Base-by-base conservation (phyloP, 2,888 invertebrate genomes). In the Archips crataeganus region DNA sequence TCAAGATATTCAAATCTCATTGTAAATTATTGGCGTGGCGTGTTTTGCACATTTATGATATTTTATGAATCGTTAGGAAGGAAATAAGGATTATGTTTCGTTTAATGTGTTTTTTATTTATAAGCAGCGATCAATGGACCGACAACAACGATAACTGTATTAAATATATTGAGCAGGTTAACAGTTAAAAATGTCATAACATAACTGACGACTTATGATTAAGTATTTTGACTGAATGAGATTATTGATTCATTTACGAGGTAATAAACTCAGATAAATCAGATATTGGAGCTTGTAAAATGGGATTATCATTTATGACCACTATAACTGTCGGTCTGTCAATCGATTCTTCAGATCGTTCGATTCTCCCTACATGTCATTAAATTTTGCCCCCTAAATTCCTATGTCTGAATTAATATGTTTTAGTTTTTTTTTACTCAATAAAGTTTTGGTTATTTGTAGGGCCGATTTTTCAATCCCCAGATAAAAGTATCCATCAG, bases 41-140 rank as follows among this genome's bases (percentile, higher is more conserved):
- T 70, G 42, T 63, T 59, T 70, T 59, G 13, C 62, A 32, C 15
- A 63, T 63, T 34, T 70, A 11, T 8, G 54, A 13, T 64, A 64
- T 36, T 64, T 70, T 70, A 64, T 70, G 57, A 15, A n/a, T 47
- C 70, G 45, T 70, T 54, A 39, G 57, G 64, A 23, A 70, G 64
- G 70, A 64, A 64, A 64, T 47, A 70, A 70, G 64, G 70, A 64
- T 57, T 57, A 57, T 3, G 34, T 70, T 70, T 36, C 47, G 36
- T 59, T 45, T 70, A 59, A 64, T 59, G 34, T 23, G 57, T n/a
- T 47, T 64, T 70, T 64, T 70, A 70, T 70, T 70, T 36, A 70
- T 70, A 59, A 47, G 47, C 15, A 9, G 13, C 23, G 57, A 59
- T 11, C 32, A 32, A 32, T 57, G 32, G 57, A 11, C 32, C 32